These are phyloP conservation scores for Willisornis vidua DNA, from an alignment of 2,113 vertebrate genomes.

Conservation along the genomic window DNA sequence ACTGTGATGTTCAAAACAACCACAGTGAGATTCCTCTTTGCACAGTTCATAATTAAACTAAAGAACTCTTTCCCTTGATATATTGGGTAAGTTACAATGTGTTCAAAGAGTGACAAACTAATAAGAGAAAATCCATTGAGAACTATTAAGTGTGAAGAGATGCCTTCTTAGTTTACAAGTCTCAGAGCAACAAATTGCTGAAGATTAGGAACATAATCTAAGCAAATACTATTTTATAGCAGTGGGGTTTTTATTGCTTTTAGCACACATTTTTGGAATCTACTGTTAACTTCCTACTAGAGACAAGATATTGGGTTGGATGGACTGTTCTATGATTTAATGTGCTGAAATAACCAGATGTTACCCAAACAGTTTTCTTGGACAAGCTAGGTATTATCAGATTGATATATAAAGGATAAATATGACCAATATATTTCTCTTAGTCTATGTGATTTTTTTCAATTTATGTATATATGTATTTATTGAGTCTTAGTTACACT, in stretches of 20 bases:
- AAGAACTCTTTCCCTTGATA: not conserved
- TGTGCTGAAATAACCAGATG: not conserved
- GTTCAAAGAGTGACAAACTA: not conserved
- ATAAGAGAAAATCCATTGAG: not conserved
- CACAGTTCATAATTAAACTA: not conserved
- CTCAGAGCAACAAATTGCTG: not conserved
- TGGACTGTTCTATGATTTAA: not conserved
- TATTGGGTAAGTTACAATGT: not conserved
- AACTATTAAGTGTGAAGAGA: not conserved
- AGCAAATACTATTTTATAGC: not conserved
- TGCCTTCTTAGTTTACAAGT: not conserved
- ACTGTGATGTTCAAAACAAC: not conserved
- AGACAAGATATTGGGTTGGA: not conserved
- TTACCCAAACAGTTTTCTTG: not conserved
- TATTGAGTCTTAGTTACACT: not conserved
- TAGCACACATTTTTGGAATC: not conserved
- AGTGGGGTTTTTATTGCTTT: not conserved
- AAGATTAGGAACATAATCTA: not conserved
- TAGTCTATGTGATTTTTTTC: not conserved
- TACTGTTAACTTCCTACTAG: not conserved
- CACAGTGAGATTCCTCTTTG: not conserved
- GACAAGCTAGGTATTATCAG: not conserved
- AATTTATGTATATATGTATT: not conserved
- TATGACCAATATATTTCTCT: not conserved
- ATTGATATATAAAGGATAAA: not conserved